phyloP scores from a whole-genome alignment of 2,797 vertebrate species.

The Enteromius treurensis region DNA sequence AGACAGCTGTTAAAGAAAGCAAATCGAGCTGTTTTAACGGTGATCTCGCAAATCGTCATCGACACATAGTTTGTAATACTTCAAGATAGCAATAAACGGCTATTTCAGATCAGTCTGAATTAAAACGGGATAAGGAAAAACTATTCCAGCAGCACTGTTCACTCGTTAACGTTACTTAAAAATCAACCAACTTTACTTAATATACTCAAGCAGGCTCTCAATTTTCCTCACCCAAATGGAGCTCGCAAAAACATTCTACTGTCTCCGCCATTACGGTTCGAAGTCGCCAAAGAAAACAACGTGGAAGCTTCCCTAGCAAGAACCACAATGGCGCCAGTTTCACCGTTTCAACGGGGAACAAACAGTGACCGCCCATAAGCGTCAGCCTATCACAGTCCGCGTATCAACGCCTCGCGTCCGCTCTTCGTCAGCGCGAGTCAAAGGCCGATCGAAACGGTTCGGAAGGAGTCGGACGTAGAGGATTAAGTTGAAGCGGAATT shows the following conservation, averaged over 20 bases:
- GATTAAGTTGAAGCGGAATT: constrained; percentile 75
- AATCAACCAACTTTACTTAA: background rate
- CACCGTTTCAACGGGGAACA: constrained; percentile 20
- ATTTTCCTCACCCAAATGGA: constrained; percentile 37
- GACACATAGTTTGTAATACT: background rate
- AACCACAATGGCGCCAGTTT: constrained; percentile 79
- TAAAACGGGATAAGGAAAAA: background rate
- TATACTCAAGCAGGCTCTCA: background rate
- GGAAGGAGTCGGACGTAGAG: constrained; percentile 73
- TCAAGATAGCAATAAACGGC: background rate
- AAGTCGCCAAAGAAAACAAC: background rate
- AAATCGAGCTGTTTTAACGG: background rate
- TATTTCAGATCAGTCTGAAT: background rate
- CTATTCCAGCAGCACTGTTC: background rate
- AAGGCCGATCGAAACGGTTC: constrained; percentile 79
- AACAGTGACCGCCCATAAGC: constrained; percentile 67
- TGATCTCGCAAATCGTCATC: background rate
- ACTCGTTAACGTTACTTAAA: background rate
- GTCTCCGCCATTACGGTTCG: constrained; percentile 65
- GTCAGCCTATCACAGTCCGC: constrained; percentile 68
- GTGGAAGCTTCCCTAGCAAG: constrained; percentile 20
- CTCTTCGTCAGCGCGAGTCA: constrained; percentile 73
- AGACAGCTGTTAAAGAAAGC: background rate
- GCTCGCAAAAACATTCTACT: constrained; percentile 33
- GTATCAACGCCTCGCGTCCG: constrained; percentile 69